Conservation (phyloP, 1,140 invertebrate species). For the Neodiprion virginianus region DNA sequence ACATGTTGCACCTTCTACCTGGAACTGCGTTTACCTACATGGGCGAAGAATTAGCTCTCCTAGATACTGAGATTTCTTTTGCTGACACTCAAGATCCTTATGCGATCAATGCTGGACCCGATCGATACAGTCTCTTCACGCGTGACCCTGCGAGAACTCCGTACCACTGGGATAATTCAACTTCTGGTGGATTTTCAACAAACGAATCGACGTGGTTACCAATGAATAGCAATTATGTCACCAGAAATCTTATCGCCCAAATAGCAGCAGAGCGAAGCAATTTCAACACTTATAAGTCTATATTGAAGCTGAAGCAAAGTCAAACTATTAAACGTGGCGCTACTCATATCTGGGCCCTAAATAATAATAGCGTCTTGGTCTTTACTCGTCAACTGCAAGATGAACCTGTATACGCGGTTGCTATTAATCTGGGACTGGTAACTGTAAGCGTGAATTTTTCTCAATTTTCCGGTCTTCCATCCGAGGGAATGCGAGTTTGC, state of each 20-base stretch:
- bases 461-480: slow-evolving; percentile 35
- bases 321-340: neutral
- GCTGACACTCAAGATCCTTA: slow-evolving; percentile 65
- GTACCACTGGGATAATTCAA: slow-evolving; percentile 74
- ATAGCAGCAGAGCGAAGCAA: slow-evolving; percentile 53
- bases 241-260: slow-evolving; percentile 62
- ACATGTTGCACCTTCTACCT: slow-evolving; percentile 76
- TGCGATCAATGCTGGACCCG: slow-evolving; percentile 59
- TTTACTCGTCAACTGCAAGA: slow-evolving; percentile 45
- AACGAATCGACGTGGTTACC: slow-evolving; percentile 73
- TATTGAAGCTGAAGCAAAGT: neutral
- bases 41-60: slow-evolving; percentile 78
- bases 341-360: neutral
- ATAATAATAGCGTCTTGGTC: slow-evolving; percentile 36
- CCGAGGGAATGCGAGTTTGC: neutral
- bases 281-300: slow-evolving; percentile 59
- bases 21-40: slow-evolving; percentile 81
- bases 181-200: slow-evolving; percentile 70
- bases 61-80: slow-evolving; percentile 65
- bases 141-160: slow-evolving; percentile 70
- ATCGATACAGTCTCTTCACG: slow-evolving; percentile 53
- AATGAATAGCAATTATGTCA: slow-evolving; percentile 63
- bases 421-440: slow-evolving; percentile 54
- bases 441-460: slow-evolving; percentile 48
- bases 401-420: slow-evolving; percentile 52